Conservation (phyloP, 2,797 vertebrate genomes). For the Rhinatrema bivittatum region DNA sequence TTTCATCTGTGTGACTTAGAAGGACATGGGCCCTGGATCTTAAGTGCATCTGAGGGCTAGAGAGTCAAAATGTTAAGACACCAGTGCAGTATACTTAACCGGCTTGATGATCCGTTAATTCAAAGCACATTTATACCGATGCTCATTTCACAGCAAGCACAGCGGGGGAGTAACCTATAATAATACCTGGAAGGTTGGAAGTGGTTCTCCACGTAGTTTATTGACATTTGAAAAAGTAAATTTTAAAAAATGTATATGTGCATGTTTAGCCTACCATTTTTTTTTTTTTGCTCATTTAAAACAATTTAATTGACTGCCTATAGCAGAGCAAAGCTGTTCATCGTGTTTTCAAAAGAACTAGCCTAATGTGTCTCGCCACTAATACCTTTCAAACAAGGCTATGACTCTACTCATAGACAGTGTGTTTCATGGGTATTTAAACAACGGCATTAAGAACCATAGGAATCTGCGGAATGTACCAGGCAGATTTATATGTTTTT, state of each 20-base stretch:
- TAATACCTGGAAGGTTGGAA: background rate
- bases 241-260: too few species aligned
- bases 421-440: constrained; percentile 69
- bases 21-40: too few species aligned
- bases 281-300: constrained; percentile 29
- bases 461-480: constrained; percentile 67
- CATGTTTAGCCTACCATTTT: too few species aligned
- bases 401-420: constrained; percentile 47
- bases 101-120: constrained; percentile 35
- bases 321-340: constrained; percentile 23
- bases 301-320: constrained; percentile 20
- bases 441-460: constrained; percentile 61
- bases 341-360: constrained; percentile 24
- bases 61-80: too few species aligned
- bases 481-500: constrained; percentile 56
- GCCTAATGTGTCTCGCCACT: constrained; percentile 39
- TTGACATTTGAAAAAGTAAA: constrained; percentile 22
- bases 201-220: fast-evolving
- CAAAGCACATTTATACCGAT: background rate
- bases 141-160: constrained; percentile 2
- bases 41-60: too few species aligned
- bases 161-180: background rate
- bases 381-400: constrained; percentile 43
- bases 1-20: too few species aligned
- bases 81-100: constrained; percentile 59